phyloP scores from a whole-genome alignment of 2,113 vertebrate genomes.

The Tretioscincus oriximinensis region DNA sequence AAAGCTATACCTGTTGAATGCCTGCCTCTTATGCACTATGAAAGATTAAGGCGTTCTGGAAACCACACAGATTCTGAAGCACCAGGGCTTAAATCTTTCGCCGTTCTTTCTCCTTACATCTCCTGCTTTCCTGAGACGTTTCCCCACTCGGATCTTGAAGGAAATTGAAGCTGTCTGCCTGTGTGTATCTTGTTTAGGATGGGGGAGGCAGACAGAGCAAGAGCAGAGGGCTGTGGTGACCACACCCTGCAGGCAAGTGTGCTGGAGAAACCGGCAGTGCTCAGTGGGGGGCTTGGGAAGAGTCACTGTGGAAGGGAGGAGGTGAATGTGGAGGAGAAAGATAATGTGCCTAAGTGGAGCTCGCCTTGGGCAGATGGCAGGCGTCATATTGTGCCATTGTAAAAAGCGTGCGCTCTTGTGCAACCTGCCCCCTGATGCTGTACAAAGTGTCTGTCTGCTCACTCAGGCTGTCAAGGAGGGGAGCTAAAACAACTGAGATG shows the following conservation, averaged over 20 bases:
- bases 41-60: neutral
- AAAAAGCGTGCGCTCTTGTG: neutral
- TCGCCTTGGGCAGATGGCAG: neutral
- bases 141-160: too few species aligned
- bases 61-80: neutral
- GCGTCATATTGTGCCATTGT: too few species aligned
- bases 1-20: neutral
- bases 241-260: neutral
- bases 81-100: neutral
- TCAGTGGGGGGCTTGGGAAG: too few species aligned
- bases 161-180: too few species aligned
- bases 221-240: too few species aligned
- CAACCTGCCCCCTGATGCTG: neutral
- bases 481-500: too few species aligned
- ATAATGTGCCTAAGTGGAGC: neutral
- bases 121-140: neutral
- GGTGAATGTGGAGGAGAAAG: neutral
- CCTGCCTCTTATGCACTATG: neutral
- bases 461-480: too few species aligned
- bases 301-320: neutral
- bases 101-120: neutral
- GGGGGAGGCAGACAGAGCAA: too few species aligned
- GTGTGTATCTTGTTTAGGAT: neutral
- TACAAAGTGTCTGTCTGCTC: neutral
- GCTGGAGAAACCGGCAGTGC: neutral